Conservation (phyloP, 2,113 vertebrate species). For the Sphyrna mokarran region DNA sequence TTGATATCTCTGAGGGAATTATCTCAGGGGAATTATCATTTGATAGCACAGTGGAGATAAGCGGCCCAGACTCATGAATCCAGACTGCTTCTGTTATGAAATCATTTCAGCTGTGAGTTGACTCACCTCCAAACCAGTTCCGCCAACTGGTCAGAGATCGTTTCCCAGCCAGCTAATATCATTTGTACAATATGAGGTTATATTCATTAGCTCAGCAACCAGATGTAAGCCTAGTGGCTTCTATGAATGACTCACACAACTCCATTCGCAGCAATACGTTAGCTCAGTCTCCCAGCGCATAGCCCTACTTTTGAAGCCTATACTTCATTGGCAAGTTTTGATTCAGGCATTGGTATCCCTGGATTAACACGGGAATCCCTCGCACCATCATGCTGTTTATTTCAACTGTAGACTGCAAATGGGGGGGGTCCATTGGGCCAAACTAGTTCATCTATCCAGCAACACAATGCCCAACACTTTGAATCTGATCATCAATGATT, state of each 20-base stretch:
- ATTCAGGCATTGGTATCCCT: background rate
- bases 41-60: background rate
- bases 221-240: background rate
- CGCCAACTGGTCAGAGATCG: background rate
- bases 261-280: background rate
- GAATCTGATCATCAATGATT: background rate
- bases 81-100: background rate
- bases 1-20: background rate
- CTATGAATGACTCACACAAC: background rate
- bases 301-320: background rate
- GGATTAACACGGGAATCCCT: background rate
- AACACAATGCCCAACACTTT: background rate
- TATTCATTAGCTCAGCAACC: background rate
- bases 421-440: background rate
- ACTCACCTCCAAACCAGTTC: background rate
- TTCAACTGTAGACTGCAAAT: background rate
- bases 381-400: background rate
- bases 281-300: background rate
- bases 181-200: background rate
- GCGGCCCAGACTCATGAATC: background rate
- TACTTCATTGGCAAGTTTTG: background rate
- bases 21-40: background rate
- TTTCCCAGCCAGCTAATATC: background rate
- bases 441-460: background rate
- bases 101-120: conserved; percentile 7